Percentiles rank a stretch among this genome's conserved stretches.
phyloP scores from a whole-genome alignment of 2,797 vertebrate species.

The Lates japonicus region DNA sequence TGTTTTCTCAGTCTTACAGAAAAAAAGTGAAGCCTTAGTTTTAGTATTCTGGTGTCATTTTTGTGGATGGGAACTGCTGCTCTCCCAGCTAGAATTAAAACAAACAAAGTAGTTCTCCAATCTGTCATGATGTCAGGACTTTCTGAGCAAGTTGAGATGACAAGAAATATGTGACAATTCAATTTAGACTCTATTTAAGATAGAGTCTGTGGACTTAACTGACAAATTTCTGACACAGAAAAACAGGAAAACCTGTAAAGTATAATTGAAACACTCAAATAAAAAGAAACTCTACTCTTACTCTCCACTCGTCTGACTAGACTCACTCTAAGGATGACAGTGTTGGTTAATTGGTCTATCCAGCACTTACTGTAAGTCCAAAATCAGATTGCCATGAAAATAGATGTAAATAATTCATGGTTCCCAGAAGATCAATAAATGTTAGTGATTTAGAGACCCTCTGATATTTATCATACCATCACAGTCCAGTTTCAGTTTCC shows the following conservation, averaged over 20 bases:
- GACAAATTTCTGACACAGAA: background rate
- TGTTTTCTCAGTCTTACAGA: conserved; percentile 39
- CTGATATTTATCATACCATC: background rate
- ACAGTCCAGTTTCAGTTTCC: conserved; percentile 3
- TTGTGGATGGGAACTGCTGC: background rate
- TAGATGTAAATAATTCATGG: background rate
- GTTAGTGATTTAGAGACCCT: background rate
- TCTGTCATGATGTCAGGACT: conserved; percentile 8
- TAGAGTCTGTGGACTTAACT: background rate
- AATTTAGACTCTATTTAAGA: background rate
- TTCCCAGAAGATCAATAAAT: background rate
- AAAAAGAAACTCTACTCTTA: background rate
- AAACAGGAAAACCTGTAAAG: background rate
- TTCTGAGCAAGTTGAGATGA: background rate
- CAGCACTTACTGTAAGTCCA: no score
- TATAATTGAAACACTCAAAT: background rate
- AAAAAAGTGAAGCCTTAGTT: conserved; percentile 25
- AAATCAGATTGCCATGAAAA: background rate
- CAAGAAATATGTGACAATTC: conserved; percentile 22
- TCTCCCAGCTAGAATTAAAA: conserved; percentile 5
- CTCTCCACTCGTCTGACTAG: no score
- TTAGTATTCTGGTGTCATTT: background rate
- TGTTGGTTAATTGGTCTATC: no score
- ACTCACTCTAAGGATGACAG: no score
- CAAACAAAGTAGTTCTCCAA: conserved; percentile 1